These are phyloP conservation scores for Falco novaeseelandiae DNA, from an alignment of 2,797 vertebrate genomes.

Conservation along the genomic window DNA sequence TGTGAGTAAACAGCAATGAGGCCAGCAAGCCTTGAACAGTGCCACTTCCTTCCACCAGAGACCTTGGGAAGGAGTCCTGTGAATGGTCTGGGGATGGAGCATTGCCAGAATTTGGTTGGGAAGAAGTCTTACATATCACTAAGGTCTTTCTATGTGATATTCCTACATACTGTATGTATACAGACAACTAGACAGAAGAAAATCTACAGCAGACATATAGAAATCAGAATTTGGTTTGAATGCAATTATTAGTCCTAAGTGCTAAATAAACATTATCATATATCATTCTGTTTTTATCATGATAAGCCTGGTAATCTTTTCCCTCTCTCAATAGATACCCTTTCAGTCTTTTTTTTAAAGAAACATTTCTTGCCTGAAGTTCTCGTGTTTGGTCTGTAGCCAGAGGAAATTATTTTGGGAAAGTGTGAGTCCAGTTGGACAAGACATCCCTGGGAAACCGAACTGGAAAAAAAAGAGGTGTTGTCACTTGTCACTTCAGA, in stretches of 20 bases:
- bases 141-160: neutral
- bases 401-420: slow-evolving; percentile 66
- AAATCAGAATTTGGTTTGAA: neutral
- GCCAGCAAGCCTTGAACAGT: neutral
- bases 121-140: neutral
- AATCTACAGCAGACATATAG: neutral
- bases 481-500: slow-evolving; percentile 45
- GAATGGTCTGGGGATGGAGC: neutral
- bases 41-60: neutral
- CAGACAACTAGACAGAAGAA: neutral
- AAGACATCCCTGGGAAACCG: slow-evolving; percentile 62
- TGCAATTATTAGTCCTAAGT: neutral
- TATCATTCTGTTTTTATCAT: neutral
- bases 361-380: slow-evolving; percentile 4
- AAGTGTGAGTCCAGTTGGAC: slow-evolving; percentile 54
- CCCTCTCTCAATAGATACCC: neutral
- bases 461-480: neutral
- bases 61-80: neutral
- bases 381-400: slow-evolving; percentile 32
- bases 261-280: neutral
- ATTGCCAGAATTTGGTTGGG: neutral
- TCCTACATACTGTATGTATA: neutral
- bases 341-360: neutral
- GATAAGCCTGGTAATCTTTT: neutral
- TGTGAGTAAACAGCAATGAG: neutral